phyloP scores from a whole-genome alignment of 2,888 invertebrate genomes.

The Watsonalla cultraria region DNA sequence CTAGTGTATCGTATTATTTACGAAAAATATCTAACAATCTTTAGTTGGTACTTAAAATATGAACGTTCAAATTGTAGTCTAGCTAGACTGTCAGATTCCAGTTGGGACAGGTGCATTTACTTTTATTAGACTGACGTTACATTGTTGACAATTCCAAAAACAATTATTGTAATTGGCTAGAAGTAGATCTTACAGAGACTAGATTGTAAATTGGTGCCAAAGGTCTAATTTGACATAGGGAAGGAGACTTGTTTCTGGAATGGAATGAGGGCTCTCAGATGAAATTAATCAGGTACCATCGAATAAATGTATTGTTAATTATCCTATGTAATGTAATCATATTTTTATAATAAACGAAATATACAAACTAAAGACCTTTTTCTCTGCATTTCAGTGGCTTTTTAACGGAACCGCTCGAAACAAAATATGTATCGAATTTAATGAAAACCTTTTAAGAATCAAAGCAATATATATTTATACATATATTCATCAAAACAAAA shows the following conservation, averaged over 20 bases:
- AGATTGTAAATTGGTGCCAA: constrained; percentile 63
- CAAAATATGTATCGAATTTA: background rate
- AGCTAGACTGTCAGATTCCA: constrained; percentile 31
- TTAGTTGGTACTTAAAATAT: constrained; percentile 37
- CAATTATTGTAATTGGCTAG: constrained; percentile 20
- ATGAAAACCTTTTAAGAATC: background rate
- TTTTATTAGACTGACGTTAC: constrained; percentile 17
- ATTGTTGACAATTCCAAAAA: background rate
- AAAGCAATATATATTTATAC: background rate
- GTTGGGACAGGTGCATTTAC: constrained; percentile 43
- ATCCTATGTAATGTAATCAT: constrained; percentile 35
- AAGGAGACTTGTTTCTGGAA: background rate
- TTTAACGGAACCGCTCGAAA: no score
- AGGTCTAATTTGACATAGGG: constrained; percentile 30
- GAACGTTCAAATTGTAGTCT: constrained; percentile 20
- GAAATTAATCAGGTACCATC: constrained; percentile 11
- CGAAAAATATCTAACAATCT: constrained; percentile 12
- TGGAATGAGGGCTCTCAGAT: background rate
- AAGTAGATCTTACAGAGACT: constrained; percentile 21
- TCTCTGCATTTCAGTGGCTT: no score
- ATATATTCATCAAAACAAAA: background rate
- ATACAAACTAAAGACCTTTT: constrained; percentile 1
- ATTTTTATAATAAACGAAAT: constrained; percentile 48
- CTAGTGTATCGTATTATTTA: constrained; percentile 15
- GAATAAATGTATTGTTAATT: constrained; percentile 8